Evolutionary conservation across 2,797 vertebrate species (phyloP).

Genomic region (Botia almorhae): DNA sequence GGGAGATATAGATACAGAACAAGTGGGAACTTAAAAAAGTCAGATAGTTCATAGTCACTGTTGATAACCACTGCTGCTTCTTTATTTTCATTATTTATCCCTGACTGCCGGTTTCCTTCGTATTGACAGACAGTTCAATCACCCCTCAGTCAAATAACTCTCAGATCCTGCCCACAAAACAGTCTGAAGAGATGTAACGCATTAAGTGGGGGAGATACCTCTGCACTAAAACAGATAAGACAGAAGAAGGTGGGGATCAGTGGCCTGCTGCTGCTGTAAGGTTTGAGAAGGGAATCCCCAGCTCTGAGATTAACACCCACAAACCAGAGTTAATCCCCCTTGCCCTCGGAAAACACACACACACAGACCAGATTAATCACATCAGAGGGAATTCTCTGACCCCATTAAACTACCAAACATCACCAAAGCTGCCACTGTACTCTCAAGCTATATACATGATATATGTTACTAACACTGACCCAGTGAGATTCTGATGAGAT

Average conservation of each 20-base stretch:
- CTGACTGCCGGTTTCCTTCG: constrained; percentile 45
- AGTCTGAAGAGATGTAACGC: constrained; percentile 34
- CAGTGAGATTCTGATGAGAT: not conserved
- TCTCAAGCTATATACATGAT: not conserved
- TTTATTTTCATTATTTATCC: constrained; percentile 47
- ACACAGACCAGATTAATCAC: constrained; percentile 52
- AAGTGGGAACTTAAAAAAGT: not conserved
- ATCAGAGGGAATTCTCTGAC: constrained; percentile 42
- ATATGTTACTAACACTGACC: not conserved
- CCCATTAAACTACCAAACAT: constrained; percentile 41
- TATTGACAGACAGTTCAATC: constrained; percentile 45
- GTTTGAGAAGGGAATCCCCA: constrained; percentile 70
- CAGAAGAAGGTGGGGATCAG: constrained; percentile 30
- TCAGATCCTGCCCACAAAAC: constrained; percentile 40
- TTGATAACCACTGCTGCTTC: constrained; percentile 27
- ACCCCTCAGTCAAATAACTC: constrained; percentile 52
- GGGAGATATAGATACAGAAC: constrained; percentile 2
- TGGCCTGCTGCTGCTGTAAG: constrained; percentile 55
- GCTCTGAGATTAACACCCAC: constrained; percentile 57
- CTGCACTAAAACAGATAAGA: constrained; percentile 55
- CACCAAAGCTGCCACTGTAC: not conserved
- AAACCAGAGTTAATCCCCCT: constrained; percentile 69
- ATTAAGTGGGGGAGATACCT: constrained; percentile 42
- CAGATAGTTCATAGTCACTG: too few relatives aligned
- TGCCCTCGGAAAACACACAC: constrained; percentile 41